Evolutionary conservation across 2,797 vertebrate genomes (phyloP), one percentile per base, ranked within the genome.

Genomic region (Eurystomus glaucurus): DNA sequence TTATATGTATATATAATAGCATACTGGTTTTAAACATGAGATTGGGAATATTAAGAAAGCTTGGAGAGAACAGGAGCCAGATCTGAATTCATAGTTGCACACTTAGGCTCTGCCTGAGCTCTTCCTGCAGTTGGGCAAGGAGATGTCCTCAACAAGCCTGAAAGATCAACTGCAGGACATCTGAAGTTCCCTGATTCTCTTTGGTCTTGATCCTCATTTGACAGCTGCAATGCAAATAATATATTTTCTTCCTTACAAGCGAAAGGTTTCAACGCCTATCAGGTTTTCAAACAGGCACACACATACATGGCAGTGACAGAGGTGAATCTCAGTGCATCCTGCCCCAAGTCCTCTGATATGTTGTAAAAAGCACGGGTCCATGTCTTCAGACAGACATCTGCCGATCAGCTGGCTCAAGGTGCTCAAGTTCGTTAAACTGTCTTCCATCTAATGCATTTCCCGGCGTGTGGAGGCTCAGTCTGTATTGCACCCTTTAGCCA

Each of bases 381-480:
- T 26, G 26, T 46, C 16, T 54, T 37, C 22, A 25, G 51, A 20
- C 29, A 31, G 48, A 3, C 4, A 43, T 23, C 16, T 80, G 43
- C 52, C 60, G n/a, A 57, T 29, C 25, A 77, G 64, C 48, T 48
- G 52, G 39, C 43, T 23, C 22, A 28, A 54, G 5, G 48, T 14
- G 39, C 60, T 52, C n/a, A 3, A 18, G 4, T 81, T 61, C 26
- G 33, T 31, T 16, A 14, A 62, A 28, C 2, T 19, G 5, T 19
- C 26, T 12, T 5, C 41, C 3, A 3, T 6, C 19, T 33, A 5
- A 3, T 1, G 61, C 61, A 2, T 11, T 14, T 51, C 43, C 46
- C 18, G 14, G 55, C 5, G 7, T 33, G 48, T 10, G 51, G 43
- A 19, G 54, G 37, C 70, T 80, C 25, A 11, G 45, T 61, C 60